Evolutionary conservation across 1,140 invertebrate species (phyloP).

Genomic region (Phenacoccus solenopsis): DNA sequence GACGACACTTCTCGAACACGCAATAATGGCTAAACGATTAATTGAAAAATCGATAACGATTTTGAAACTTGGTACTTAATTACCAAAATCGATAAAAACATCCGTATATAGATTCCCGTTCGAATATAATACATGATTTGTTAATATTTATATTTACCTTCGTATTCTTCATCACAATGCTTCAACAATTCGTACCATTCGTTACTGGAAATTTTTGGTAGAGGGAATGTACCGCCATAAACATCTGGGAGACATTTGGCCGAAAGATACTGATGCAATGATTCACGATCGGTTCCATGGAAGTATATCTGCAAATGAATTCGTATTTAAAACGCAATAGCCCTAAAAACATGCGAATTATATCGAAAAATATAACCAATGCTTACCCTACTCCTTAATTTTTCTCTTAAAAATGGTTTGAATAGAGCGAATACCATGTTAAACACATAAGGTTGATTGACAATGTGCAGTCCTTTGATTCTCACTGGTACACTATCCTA

Average conservation of each 20-base stretch:
- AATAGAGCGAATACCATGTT: slow-evolving; percentile 76
- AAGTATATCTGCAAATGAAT: slow-evolving; percentile 55
- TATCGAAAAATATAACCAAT: neutral
- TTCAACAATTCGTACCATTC: slow-evolving; percentile 59
- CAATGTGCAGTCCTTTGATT: slow-evolving; percentile 71
- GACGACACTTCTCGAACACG: too few relatives aligned
- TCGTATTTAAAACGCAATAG: neutral
- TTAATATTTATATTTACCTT: slow-evolving; percentile 36
- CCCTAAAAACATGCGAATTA: neutral
- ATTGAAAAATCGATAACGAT: too few relatives aligned
- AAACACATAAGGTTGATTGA: slow-evolving; percentile 79
- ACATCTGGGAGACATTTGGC: slow-evolving; percentile 64
- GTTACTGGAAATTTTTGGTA: slow-evolving; percentile 46
- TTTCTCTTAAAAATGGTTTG: slow-evolving; percentile 71
- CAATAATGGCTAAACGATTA: too few relatives aligned
- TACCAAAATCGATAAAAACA: too few relatives aligned
- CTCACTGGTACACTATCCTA: slow-evolving; percentile 66
- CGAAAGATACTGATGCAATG: slow-evolving; percentile 62
- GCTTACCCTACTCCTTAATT: slow-evolving; percentile 48
- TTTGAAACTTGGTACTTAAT: too few relatives aligned
- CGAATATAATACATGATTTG: too few relatives aligned
- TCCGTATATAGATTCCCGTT: too few relatives aligned
- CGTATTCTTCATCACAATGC: slow-evolving; percentile 57
- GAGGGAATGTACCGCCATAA: slow-evolving; percentile 61
- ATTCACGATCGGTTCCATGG: slow-evolving; percentile 67